Evolutionary conservation across 2,113 vertebrate genomes (phyloP), one percentile per base, ranked within the genome.

Genomic region (Agelaius tricolor): DNA sequence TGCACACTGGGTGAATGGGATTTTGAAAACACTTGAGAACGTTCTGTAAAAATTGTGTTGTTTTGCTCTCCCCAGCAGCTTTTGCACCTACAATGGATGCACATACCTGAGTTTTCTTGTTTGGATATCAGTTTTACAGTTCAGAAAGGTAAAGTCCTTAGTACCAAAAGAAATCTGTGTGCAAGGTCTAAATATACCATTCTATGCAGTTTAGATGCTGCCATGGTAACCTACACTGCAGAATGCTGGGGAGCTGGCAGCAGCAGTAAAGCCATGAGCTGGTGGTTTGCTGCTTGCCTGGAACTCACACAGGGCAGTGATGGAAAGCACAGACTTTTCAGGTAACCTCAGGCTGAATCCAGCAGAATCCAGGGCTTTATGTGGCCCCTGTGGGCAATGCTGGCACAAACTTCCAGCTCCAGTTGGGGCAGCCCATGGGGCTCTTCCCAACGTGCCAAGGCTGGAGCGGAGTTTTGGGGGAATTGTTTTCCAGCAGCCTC

Each of bases 341-440:
- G 30, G 62, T 24, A 67, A 39, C 18, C 57, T 44, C 41, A 33
- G 44, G 35, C 35, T 1, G 2, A 47, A 75, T 9, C 23, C 62
- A 59, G 61, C 39, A 31, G 59, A 75, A 72, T 52, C 20, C 0
- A 3, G 31, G 37, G 22, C 21, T 73, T 43, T n/a, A 13, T 30
- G 8, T 31, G 52, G 15, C 11, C 17, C 27, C 16, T 14, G 3
- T 1, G 1, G 18, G 7, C 0, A 1, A 5, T 37, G 71, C 59
- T 61, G 57, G 37, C 13, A n/a, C 13, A 17, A 65, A 11, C 41
- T 44, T 47, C 35, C 57, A 55, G 58, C 16, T 41, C 19, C 8
- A 2, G 21, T 0, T 13, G 26, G 24, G 16, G 11, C 67, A 63
- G 47, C 24, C 27, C 46, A 6, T 1, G 10, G 30, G 11, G 7